Evolutionary conservation across 92 coral and sea anemone species (phyloP), one percentile per base, ranked within the genome.

Genomic region (Muricea muricata): DNA sequence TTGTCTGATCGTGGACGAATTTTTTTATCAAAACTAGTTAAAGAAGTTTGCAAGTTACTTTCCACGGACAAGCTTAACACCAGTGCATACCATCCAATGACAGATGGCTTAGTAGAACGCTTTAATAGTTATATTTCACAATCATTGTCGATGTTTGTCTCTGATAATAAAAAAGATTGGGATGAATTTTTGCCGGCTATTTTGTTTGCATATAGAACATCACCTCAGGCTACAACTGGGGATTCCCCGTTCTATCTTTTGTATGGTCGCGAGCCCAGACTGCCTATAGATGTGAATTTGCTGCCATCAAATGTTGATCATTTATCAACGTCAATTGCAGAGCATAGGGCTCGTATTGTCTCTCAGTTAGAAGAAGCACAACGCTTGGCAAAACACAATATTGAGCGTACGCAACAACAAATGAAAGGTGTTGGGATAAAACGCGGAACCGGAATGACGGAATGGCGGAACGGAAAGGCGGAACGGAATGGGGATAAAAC

Each of bases 211-310:
- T 87, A 79, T 67, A 69, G 94, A 4, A 87, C 88, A 1, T 82
- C 94, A 0, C 87, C 87, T 17, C 55, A 61, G 23, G 90, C 80
- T 17, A 35, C 88, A 29, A 91, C 88, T 0, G 84, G 85, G 20
- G 94, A 92, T 63, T 71, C 86, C 24, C 94, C 94, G 0, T 88
- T 91, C 24, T 88, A 80, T 29, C 50, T 88, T 5, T 69, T 91
- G 11, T 84, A 85, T 34, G 91, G 94, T 10, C 75, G 92, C 14
- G 86, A 91, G 57, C 76, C 92, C 17, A 82, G 87, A 5, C 67
- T 92, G 4, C 95, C 95, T 20, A 33, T 84, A 24, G 93, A 92
- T 35, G 89, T 80, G 0, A 80, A 80, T 48, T n/a, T 92, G 13
- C 31, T 92, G 56, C 87, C 89, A 6, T 78, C 93, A 0, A 29